These are phyloP conservation scores for Cylas formicarius DNA, from an alignment of 1,140 invertebrate species.

Conservation along the genomic window DNA sequence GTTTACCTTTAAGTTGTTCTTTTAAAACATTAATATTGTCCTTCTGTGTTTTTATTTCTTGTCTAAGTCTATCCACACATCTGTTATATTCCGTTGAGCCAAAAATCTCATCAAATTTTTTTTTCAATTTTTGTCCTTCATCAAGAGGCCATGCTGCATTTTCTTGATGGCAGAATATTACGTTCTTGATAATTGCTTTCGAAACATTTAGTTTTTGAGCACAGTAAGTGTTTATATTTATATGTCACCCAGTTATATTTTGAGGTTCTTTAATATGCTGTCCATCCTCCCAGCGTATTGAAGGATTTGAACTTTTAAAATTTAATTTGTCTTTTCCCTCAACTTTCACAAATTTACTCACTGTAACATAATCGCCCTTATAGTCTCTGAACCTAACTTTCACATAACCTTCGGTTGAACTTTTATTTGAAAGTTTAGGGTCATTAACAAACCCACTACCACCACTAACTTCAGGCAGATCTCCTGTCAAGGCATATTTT, in stretches of 20 bases:
- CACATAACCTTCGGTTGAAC: constrained; percentile 51
- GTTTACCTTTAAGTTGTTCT: constrained; percentile 34
- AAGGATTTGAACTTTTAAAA: constrained; percentile 40
- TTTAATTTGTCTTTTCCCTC: constrained; percentile 26
- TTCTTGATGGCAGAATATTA: constrained; percentile 99
- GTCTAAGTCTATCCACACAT: constrained; percentile 75
- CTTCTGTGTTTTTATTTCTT: constrained; percentile 58
- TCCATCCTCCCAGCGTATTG: constrained; percentile 30
- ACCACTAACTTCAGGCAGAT: constrained; percentile 73
- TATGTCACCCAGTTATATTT: constrained; percentile 53
- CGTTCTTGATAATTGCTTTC: constrained; percentile 90
- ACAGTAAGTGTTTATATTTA: constrained; percentile 64
- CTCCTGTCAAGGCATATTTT: constrained; percentile 85
- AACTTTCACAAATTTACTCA: constrained; percentile 15
- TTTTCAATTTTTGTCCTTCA: constrained; percentile 88
- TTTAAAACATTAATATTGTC: constrained; percentile 35
- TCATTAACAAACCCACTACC: constrained; percentile 89
- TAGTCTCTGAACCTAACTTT: constrained; percentile 43
- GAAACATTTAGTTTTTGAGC: constrained; percentile 73
- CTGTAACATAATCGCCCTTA: constrained; percentile 17
- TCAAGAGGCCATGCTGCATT: constrained; percentile 95
- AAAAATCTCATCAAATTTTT: constrained; percentile 97
- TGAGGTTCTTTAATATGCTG: constrained; percentile 26
- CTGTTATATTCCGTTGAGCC: constrained; percentile 90
- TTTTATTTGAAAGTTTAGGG: constrained; percentile 64